These are phyloP conservation scores for Acholoe squamosa DNA, from an alignment of 2,888 invertebrate genomes.

Conservation along the genomic window DNA sequence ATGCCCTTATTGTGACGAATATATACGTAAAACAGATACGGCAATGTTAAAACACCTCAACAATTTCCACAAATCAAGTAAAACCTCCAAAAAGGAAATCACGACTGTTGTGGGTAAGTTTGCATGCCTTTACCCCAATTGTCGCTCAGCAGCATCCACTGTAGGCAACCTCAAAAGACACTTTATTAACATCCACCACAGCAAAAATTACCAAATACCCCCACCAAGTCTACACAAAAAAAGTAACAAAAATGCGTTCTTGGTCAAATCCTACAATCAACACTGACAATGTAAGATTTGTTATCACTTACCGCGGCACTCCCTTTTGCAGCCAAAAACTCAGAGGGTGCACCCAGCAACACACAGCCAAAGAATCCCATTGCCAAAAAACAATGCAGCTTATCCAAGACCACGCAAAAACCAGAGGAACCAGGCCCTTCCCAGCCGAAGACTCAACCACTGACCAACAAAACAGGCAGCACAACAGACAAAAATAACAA, in stretches of 20 bases:
- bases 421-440: no score
- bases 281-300: background rate
- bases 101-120: background rate
- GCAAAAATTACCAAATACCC: background rate
- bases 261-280: background rate
- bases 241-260: background rate
- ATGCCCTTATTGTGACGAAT: background rate
- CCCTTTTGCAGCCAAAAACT: background rate
- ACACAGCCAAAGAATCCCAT: background rate
- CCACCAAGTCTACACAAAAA: background rate
- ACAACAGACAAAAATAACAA: no score
- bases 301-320: no score
- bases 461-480: no score
- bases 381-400: background rate
- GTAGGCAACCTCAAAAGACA: background rate
- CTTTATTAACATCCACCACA: background rate
- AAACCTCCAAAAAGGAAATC: background rate
- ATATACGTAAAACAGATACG: background rate
- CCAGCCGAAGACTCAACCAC: no score
- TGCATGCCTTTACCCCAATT: no score
- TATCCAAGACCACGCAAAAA: no score
- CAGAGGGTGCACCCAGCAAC: background rate
- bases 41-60: background rate
- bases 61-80: background rate
- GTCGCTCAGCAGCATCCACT: background rate